phyloP scores from a whole-genome alignment of 1,140 invertebrate species.

The Brachionus asplanchnoidis region DNA sequence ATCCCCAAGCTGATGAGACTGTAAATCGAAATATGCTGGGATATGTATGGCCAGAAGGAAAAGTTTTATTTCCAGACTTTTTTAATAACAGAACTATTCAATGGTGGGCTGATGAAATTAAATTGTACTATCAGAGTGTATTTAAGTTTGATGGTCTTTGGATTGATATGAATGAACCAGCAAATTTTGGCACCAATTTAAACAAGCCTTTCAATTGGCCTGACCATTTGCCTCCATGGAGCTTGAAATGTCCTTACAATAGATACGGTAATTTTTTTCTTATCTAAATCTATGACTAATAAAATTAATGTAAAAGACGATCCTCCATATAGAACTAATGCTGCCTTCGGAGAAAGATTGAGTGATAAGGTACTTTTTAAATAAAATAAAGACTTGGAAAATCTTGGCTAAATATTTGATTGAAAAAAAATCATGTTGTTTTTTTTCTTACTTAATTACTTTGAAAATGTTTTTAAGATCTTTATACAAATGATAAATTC shows the following conservation, averaged over 20 bases:
- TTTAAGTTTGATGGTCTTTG: conserved; percentile 68
- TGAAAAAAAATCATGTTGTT: background rate
- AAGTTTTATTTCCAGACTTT: conserved; percentile 77
- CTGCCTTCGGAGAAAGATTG: background rate
- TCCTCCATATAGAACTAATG: conserved; percentile 57
- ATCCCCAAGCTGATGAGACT: conserved; percentile 44
- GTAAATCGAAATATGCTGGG: conserved; percentile 34
- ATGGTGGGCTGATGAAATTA: conserved; percentile 72
- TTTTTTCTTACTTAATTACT: background rate
- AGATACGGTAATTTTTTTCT: conserved; percentile 56
- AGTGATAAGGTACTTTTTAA: background rate
- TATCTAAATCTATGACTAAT: background rate
- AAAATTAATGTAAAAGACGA: conserved; percentile 45
- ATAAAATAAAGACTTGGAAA: background rate
- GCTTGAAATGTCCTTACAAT: conserved; percentile 63
- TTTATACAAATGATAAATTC: too few relatives aligned
- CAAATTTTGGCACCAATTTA: conserved; percentile 55
- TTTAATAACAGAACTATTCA: conserved; percentile 68
- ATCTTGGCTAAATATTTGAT: background rate
- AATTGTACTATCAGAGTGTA: conserved; percentile 62
- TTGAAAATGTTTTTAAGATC: background rate
- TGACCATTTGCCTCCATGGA: conserved; percentile 67
- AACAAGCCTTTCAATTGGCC: conserved; percentile 53
- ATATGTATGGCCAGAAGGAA: conserved; percentile 68
- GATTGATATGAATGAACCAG: conserved; percentile 53